A percentile compares a stretch with the other conserved stretches of the same genome.
phyloP scores from a whole-genome alignment of 2,113 vertebrate species.

The Romanogobio albipinnatus region DNA sequence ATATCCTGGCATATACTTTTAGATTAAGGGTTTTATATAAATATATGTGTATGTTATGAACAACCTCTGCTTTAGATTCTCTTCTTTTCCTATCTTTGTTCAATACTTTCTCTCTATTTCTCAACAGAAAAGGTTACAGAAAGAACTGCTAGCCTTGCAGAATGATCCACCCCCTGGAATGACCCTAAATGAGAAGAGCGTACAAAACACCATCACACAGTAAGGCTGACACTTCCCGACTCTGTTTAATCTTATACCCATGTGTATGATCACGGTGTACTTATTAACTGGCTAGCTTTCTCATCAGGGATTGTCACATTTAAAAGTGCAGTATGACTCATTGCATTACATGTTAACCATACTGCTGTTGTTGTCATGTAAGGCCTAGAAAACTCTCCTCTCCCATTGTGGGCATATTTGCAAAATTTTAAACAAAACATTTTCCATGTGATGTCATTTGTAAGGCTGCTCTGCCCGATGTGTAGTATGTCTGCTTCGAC shows the following conservation, averaged over 20 bases:
- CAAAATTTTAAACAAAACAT: neutral
- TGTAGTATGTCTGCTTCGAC: conserved; percentile 8
- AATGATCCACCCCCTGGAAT: conserved; percentile 98
- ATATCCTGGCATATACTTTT: neutral
- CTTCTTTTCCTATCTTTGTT: neutral
- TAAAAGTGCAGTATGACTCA: neutral
- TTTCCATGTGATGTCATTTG: neutral
- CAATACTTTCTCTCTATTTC: conserved; percentile 58
- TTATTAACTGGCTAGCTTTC: conserved; percentile 13
- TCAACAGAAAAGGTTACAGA: conserved; percentile 93
- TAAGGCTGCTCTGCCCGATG: neutral
- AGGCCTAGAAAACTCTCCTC: neutral
- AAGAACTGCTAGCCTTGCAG: conserved; percentile 98
- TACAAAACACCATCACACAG: conserved; percentile 99
- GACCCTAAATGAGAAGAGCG: conserved; percentile 98
- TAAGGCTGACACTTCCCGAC: conserved; percentile 73
- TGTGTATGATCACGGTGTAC: conserved; percentile 6
- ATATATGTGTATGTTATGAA: neutral
- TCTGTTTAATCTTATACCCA: conserved; percentile 24
- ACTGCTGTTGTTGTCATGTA: neutral
- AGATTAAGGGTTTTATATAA: neutral
- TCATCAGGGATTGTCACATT: neutral
- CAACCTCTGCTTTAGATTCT: too few species aligned
- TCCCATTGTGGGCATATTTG: neutral
- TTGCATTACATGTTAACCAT: neutral